Percentiles rank a stretch among this genome's conserved stretches.
Evolutionary conservation across 2,113 vertebrate genomes (phyloP).

Genomic region (Noctilio leporinus): DNA sequence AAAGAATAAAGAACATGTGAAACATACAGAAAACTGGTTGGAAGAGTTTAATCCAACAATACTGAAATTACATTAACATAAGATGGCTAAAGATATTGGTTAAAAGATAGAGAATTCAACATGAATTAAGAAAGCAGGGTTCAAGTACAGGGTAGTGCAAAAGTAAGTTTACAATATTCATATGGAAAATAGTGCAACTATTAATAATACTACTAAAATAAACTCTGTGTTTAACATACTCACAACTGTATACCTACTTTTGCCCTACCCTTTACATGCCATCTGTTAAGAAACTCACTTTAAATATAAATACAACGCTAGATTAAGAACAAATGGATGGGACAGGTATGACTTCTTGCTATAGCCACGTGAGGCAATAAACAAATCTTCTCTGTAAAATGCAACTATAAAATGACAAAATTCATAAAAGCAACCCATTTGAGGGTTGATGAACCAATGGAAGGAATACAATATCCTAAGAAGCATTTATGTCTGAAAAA

Average conservation of each 20-base stretch:
- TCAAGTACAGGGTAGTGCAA: neutral
- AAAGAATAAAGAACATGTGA: constrained; percentile 19
- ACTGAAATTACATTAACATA: neutral
- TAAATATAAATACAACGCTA: neutral
- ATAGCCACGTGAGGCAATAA: neutral
- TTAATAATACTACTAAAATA: neutral
- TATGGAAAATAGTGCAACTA: neutral
- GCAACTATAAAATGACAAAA: neutral
- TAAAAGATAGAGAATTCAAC: constrained; percentile 12
- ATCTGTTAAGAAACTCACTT: neutral
- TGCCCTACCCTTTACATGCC: neutral
- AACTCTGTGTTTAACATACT: neutral
- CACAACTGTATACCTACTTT: neutral
- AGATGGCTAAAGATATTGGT: neutral
- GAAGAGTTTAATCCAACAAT: neutral
- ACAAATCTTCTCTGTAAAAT: neutral
- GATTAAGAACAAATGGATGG: neutral
- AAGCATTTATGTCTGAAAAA: neutral
- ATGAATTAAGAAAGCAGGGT: neutral
- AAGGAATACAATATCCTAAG: neutral
- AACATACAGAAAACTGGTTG: neutral
- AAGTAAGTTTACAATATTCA: neutral
- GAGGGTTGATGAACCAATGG: neutral
- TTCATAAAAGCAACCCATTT: neutral
- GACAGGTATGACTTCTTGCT: neutral